Percentiles rank a stretch among this genome's conserved stretches.
Evolutionary conservation across 1,140 invertebrate genomes (phyloP).

Genomic region (Drosophila gunungcola): DNA sequence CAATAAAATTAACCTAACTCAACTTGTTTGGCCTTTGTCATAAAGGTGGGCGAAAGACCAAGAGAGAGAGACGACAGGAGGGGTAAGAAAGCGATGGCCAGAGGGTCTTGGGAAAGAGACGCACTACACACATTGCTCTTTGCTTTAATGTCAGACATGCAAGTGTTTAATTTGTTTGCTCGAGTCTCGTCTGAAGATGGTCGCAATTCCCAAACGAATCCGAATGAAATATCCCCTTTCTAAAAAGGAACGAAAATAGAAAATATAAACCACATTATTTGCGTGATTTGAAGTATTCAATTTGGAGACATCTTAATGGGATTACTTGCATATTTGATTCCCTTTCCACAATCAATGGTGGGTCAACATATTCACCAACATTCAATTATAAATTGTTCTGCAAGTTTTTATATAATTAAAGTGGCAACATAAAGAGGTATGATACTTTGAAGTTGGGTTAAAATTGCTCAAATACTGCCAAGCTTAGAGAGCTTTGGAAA

Average conservation of each 20-base stretch:
- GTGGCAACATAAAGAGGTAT: background rate
- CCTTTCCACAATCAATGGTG: too few relatives aligned
- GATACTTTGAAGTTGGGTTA: background rate
- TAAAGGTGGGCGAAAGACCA: conserved; percentile 19
- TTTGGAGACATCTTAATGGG: too few relatives aligned
- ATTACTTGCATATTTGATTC: too few relatives aligned
- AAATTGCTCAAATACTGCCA: background rate
- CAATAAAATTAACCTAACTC: conserved; percentile 84
- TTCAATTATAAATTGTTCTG: too few relatives aligned
- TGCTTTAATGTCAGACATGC: conserved; percentile 41
- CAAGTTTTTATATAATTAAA: background rate
- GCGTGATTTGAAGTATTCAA: background rate
- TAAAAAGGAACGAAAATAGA: background rate
- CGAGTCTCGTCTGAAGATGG: conserved; percentile 2
- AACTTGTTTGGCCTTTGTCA: conserved; percentile 63
- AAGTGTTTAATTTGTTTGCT: conserved; percentile 36
- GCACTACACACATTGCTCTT: conserved; percentile 4
- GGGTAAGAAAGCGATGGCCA: background rate
- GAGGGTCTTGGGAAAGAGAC: background rate
- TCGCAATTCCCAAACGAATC: background rate
- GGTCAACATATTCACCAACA: too few relatives aligned
- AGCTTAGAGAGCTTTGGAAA: too few relatives aligned
- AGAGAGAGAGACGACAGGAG: background rate
- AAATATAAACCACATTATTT: background rate
- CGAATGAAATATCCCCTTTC: background rate